Evolutionary conservation across 2,888 invertebrate genomes (phyloP), one percentile per base, ranked within the genome.

Genomic region (Melitaea athalia): DNA sequence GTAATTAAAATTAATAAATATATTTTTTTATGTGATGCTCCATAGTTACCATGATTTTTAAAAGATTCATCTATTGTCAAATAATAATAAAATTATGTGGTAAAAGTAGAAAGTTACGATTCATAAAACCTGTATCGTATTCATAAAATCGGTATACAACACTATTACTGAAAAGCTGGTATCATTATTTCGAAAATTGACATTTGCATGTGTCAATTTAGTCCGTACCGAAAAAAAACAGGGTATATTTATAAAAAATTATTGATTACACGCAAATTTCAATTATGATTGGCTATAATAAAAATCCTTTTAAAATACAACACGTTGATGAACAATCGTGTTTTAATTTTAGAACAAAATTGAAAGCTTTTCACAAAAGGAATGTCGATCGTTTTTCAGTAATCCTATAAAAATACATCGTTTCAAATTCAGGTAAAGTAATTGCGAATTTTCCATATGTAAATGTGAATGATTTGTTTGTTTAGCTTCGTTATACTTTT

Each of bases 401-500:
- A 65, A 72, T 72, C 68, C 71, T 63, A 63, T 67, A 71, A 70
- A 73, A 76, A 75, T 74, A 75, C 70, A 63, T 72, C 70, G 67
- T 72, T 76, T 70, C 60, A 66, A 70, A 76, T 73, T 72, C 71
- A 71, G 71, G 69, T 68, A 60, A 63, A 68, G 62, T 71, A 75
- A 74, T 69, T 55, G 70, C 50, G 62, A 59, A 65, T 62, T 73
- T 64, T 60, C 69, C 60, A 72, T 74, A 70, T 72, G 67, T 67
- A 69, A 72, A 73, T 70, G 65, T 43, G 72, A 72, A 71, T 74
- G 75, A 76, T 73, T 74, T 77, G 75, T 73, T 73, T 72, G 67
- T 71, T 73, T 69, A 67, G 66, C 67, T 66, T 63, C 59, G 67
- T 64, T 67, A 67, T 64, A 71, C 68, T 67, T 67, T 70, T 64